Evolutionary conservation across 1,140 invertebrate species (phyloP).

Genomic region (Drosophila sturtevanti): DNA sequence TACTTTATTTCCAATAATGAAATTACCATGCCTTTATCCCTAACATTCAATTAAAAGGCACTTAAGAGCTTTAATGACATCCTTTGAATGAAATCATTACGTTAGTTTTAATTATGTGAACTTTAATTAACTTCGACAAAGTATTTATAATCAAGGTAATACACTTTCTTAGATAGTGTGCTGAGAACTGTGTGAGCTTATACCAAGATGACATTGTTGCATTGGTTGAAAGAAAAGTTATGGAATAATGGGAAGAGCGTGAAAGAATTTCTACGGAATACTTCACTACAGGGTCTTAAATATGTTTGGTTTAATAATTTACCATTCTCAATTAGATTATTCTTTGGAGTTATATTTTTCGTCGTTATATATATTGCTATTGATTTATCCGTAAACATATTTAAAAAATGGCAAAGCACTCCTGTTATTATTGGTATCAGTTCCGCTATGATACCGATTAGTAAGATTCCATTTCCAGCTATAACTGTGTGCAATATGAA

Average conservation of each 20-base stretch:
- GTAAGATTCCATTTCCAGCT: conserved; percentile 89
- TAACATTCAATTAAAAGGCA: no score
- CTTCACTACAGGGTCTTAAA: conserved; percentile 88
- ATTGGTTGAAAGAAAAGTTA: not conserved
- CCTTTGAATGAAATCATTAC: not conserved
- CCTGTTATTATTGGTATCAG: conserved; percentile 89
- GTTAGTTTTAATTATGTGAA: not conserved
- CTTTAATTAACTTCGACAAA: not conserved
- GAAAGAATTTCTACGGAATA: conserved; percentile 84
- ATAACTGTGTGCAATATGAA: conserved; percentile 93
- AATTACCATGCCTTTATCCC: no score
- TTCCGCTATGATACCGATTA: conserved; percentile 86
- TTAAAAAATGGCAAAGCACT: conserved; percentile 86
- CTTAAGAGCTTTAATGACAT: not conserved
- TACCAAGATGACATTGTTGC: conserved; percentile 22
- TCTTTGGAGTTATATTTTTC: conserved; percentile 84
- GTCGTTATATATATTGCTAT: conserved; percentile 85
- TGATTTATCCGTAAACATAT: conserved; percentile 88
- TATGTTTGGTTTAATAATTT: conserved; percentile 86
- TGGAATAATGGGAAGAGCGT: conserved; percentile 12
- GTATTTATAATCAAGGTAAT: not conserved
- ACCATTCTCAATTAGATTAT: conserved; percentile 51
- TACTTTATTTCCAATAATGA: no score
- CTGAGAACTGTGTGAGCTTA: not conserved
- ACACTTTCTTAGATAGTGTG: not conserved